Evolutionary conservation across 2,888 invertebrate genomes (phyloP).

Genomic region (Chymomyza amoena): DNA sequence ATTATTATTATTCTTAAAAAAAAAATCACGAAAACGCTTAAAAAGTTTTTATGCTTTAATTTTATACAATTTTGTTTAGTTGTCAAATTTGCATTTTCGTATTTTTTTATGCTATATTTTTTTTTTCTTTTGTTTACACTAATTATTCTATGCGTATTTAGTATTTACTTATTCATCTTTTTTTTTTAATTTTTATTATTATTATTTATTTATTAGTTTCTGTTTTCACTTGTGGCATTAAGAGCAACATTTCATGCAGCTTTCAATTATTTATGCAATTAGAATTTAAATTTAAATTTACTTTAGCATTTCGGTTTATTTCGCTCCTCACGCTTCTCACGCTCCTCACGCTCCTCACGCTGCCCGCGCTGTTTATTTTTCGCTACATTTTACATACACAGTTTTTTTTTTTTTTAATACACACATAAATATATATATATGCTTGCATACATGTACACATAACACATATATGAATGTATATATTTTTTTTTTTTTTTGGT

Average conservation of each 20-base stretch:
- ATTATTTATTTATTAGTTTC: neutral
- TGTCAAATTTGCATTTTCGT: conserved; percentile 26
- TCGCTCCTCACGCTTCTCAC: too few species aligned
- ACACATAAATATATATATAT: neutral
- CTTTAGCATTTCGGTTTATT: neutral
- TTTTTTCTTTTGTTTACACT: neutral
- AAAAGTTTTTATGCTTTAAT: conserved; percentile 62
- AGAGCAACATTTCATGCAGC: conserved; percentile 5
- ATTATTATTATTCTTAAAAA: neutral
- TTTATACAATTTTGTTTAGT: conserved; percentile 44
- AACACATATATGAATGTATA: too few species aligned
- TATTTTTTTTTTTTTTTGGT: too few species aligned
- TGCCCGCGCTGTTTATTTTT: neutral
- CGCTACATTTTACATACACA: neutral
- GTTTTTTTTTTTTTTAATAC: neutral
- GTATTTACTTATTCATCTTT: conserved; percentile 6
- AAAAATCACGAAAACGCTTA: conserved; percentile 53
- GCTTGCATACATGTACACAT: too few species aligned
- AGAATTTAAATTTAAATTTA: conserved; percentile 9
- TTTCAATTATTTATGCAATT: conserved; percentile 3
- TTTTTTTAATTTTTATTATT: too few species aligned
- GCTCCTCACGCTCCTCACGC: too few species aligned
- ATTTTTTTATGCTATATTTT: conserved; percentile 37
- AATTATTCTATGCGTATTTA: neutral
- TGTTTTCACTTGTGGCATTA: conserved; percentile 4